A percentile compares a stretch with the other conserved stretches of the same genome.
phyloP scores from a whole-genome alignment of 2,888 invertebrate species.

The Drosophila planitibia region DNA sequence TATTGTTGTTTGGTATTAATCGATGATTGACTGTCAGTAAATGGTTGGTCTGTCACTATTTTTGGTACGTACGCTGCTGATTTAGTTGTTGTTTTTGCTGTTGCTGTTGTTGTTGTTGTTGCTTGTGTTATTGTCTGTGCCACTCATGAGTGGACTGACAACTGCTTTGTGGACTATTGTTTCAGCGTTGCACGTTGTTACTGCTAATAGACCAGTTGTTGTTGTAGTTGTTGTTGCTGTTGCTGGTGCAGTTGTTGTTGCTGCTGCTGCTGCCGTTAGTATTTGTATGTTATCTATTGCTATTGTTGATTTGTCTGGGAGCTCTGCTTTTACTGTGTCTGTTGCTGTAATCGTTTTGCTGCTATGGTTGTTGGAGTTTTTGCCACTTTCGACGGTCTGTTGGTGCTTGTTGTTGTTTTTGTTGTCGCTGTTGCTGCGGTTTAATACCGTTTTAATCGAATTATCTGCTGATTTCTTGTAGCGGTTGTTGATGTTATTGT shows the following conservation, averaged over 20 bases:
- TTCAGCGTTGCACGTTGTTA: slow-evolving; percentile 25
- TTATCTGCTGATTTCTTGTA: slow-evolving; percentile 11
- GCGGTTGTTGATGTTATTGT: slow-evolving; percentile 35
- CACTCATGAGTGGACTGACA: slow-evolving; percentile 21
- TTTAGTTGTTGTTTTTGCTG: slow-evolving; percentile 4
- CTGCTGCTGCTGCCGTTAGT: slow-evolving; percentile 21
- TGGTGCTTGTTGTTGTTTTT: slow-evolving; percentile 35
- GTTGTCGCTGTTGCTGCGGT: slow-evolving; percentile 11
- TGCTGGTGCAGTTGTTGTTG: slow-evolving; percentile 11
- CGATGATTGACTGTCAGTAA: neutral
- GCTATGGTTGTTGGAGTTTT: neutral
- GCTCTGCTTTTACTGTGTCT: slow-evolving; percentile 9
- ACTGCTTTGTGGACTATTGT: slow-evolving; percentile 43
- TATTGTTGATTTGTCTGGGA: slow-evolving; percentile 12
- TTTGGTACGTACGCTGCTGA: neutral
- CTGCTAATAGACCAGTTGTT: slow-evolving; percentile 9
- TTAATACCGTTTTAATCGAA: slow-evolving; percentile 21
- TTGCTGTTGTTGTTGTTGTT: slow-evolving; percentile 8
- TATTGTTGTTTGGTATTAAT: neutral
- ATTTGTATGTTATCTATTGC: slow-evolving; percentile 10
- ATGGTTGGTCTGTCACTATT: neutral
- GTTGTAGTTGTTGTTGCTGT: neutral
- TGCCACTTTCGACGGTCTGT: slow-evolving; percentile 14
- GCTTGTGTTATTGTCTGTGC: neutral
- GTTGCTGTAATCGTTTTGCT: slow-evolving; percentile 15